phyloP scores from a whole-genome alignment of 1,140 invertebrate genomes.

The Drosophila parabipectinata region DNA sequence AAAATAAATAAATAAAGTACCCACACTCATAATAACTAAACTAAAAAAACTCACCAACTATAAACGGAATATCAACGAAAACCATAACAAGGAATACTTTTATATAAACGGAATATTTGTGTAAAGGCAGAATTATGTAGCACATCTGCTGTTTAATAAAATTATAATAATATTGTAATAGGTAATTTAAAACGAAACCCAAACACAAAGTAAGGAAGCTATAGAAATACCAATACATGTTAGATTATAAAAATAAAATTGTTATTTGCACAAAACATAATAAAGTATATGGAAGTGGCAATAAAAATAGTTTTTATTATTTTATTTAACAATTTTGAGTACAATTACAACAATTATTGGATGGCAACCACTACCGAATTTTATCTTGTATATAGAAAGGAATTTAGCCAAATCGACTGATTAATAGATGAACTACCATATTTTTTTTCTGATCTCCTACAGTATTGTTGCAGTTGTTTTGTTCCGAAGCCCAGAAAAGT shows the following conservation, averaged over 20 bases:
- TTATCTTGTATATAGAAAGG: too few relatives aligned
- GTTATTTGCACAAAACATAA: constrained; percentile 60
- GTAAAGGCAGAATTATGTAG: constrained; percentile 2
- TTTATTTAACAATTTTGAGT: too few relatives aligned
- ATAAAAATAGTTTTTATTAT: neutral
- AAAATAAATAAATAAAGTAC: constrained; percentile 8
- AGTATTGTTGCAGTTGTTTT: too few relatives aligned
- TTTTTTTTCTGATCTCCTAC: too few relatives aligned
- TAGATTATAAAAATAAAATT: constrained; percentile 52
- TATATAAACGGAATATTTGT: constrained; percentile 21
- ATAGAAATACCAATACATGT: constrained; percentile 42
- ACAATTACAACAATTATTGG: too few relatives aligned
- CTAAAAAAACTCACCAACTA: constrained; percentile 25
- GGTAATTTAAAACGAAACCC: constrained; percentile 1
- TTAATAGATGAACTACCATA: too few relatives aligned
- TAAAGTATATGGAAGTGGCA: constrained; percentile 35
- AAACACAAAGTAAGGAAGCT: constrained; percentile 3
- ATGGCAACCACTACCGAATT: too few relatives aligned
- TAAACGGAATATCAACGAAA: constrained; percentile 51
- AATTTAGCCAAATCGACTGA: too few relatives aligned
- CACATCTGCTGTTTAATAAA: neutral
- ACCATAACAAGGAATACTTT: constrained; percentile 51
- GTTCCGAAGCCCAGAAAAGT: too few relatives aligned
- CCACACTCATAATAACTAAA: constrained; percentile 20
- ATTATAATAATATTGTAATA: neutral